These are phyloP conservation scores for Nebria ingens DNA, from an alignment of 1,140 invertebrate species.

Conservation along the genomic window DNA sequence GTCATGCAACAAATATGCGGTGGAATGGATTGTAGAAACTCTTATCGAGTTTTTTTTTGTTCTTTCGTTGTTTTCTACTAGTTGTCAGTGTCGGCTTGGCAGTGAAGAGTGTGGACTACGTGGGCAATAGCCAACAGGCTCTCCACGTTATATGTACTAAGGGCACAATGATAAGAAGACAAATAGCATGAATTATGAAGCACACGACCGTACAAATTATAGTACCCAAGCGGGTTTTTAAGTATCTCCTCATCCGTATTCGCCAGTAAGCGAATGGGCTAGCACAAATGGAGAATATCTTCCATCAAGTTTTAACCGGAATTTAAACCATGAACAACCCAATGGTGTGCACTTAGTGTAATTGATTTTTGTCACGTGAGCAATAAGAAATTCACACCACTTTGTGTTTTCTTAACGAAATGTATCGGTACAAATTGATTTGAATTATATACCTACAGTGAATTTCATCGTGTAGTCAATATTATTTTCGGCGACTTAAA, in stretches of 20 bases:
- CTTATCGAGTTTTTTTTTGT: neutral
- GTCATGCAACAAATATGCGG: too few species aligned
- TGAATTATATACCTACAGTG: too few species aligned
- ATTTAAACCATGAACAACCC: too few species aligned
- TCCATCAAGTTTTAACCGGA: slow-evolving; percentile 1
- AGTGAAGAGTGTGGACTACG: neutral
- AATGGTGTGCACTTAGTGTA: too few species aligned
- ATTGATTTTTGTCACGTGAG: too few species aligned
- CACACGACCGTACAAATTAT: neutral
- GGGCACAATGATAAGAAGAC: slow-evolving; percentile 8
- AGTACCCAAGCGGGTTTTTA: slow-evolving; percentile 1
- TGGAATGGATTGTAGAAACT: neutral
- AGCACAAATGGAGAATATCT: neutral
- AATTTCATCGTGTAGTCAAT: too few species aligned
- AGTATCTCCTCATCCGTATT: neutral
- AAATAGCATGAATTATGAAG: slow-evolving; percentile 8
- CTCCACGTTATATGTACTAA: neutral
- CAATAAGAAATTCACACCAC: too few species aligned
- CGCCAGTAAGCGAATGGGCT: neutral
- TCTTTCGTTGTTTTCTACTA: neutral
- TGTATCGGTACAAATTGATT: too few species aligned
- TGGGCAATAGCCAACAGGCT: neutral
- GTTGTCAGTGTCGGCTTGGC: neutral
- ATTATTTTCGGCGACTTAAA: too few species aligned
- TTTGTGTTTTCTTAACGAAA: too few species aligned